Evolutionary conservation across 2,888 invertebrate genomes (phyloP).

Genomic region (Muschampia plurimacula): DNA sequence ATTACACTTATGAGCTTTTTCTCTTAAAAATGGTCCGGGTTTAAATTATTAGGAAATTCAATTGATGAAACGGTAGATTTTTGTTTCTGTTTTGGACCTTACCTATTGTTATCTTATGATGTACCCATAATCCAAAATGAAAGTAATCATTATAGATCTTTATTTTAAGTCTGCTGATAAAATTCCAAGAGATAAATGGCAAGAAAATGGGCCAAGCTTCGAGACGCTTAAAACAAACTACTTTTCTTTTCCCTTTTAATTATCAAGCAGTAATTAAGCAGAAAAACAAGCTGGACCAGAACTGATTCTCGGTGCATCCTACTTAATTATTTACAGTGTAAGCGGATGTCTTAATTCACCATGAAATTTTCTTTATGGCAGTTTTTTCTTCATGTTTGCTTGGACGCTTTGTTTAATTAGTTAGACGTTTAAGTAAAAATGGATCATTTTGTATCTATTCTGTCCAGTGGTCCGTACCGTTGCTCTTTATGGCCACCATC

Average conservation of each 20-base stretch:
- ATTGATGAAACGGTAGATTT: no score
- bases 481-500: slow-evolving; percentile 40
- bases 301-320: slow-evolving; percentile 29
- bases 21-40: no score
- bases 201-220: not conserved
- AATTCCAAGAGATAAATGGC: not conserved
- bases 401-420: slow-evolving; percentile 70
- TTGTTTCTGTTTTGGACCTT: no score
- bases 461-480: slow-evolving; percentile 59
- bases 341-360: slow-evolving; percentile 65
- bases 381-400: slow-evolving; percentile 61
- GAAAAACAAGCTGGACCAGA: slow-evolving; percentile 25
- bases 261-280: slow-evolving; percentile 24
- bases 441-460: slow-evolving; percentile 47
- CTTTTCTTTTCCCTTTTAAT: slow-evolving; percentile 7
- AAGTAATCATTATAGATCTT: no score
- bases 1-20: no score
- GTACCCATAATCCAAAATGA: no score
- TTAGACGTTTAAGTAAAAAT: slow-evolving; percentile 55
- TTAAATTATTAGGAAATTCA: no score
- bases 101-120: no score
- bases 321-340: slow-evolving; percentile 54
- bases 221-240: not conserved
- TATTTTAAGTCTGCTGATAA: not conserved
- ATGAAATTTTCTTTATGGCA: slow-evolving; percentile 59